Conservation (phyloP, 2,797 vertebrate species). For the Lagocephalus sceleratus region DNA sequence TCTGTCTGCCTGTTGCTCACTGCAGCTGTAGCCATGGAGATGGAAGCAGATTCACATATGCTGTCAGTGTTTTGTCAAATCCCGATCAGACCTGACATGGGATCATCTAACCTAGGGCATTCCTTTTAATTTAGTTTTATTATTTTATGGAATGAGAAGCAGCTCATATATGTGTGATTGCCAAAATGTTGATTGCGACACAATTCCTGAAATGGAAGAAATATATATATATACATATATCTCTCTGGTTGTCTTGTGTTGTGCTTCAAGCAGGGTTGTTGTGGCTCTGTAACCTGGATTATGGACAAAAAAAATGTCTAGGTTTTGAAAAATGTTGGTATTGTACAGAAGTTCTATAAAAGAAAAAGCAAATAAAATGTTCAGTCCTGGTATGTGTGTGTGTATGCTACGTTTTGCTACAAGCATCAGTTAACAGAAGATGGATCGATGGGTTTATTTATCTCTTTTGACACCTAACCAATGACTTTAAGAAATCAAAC, state of each 20-base stretch:
- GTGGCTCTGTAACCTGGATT: constrained; percentile 26
- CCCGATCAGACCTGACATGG: not conserved
- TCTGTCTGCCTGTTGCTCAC: constrained; percentile 6
- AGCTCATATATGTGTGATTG: constrained; percentile 29
- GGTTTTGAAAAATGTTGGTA: constrained; percentile 37
- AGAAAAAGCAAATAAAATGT: constrained; percentile 49
- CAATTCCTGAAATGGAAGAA: constrained; percentile 12
- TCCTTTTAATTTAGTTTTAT: constrained; percentile 31
- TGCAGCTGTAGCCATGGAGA: constrained; percentile 8
- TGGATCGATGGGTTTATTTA: too few relatives aligned
- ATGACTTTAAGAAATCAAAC: too few relatives aligned
- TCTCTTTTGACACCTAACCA: too few relatives aligned
- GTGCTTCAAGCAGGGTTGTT: constrained; percentile 39
- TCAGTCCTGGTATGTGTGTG: constrained; percentile 28
- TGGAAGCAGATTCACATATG: not conserved
- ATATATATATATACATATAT: constrained; percentile 19
- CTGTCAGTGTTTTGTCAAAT: not conserved
- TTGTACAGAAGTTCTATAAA: constrained; percentile 47
- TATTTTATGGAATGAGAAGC: constrained; percentile 27
- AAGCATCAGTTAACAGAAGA: too few relatives aligned
- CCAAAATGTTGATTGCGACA: constrained; percentile 36
- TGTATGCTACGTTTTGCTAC: too few relatives aligned
- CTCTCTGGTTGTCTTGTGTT: constrained; percentile 36
- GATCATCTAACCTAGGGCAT: constrained; percentile 37
- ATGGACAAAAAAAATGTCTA: not conserved